Evolutionary conservation across 2,888 invertebrate species (phyloP).

Genomic region (Chaetogeoica ovagalla): DNA sequence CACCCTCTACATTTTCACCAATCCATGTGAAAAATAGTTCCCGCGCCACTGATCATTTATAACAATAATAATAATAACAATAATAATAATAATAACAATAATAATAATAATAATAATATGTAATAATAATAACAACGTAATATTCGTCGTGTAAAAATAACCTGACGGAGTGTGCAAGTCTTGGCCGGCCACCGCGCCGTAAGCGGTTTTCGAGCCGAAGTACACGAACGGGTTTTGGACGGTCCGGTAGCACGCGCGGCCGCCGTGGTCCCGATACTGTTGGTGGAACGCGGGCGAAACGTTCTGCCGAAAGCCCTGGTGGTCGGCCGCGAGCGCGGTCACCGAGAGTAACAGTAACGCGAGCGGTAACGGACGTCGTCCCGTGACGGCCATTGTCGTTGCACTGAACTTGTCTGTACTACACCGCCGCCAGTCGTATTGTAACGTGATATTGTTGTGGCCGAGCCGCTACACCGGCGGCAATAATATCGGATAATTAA

Average conservation of each 20-base stretch:
- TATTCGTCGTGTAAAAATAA: conserved; percentile 56
- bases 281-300: not conserved
- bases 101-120: no score
- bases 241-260: conserved; percentile 64
- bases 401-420: not conserved
- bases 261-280: not conserved
- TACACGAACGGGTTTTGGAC: conserved; percentile 70
- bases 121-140: no score
- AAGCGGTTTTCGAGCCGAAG: conserved; percentile 77
- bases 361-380: not conserved
- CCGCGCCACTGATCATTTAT: no score
- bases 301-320: not conserved
- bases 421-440: not conserved
- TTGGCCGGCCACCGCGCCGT: conserved; percentile 69
- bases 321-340: not conserved
- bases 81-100: no score
- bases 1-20: no score
- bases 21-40: no score
- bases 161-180: conserved; percentile 60
- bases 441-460: no score
- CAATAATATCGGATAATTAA: no score
- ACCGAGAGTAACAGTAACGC: not conserved
- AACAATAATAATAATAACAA: no score
- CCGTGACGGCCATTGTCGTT: conserved; percentile 8
- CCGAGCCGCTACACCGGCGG: no score